Conservation (phyloP, 2,113 vertebrate species). For the Haplotaxodon microlepis region DNA sequence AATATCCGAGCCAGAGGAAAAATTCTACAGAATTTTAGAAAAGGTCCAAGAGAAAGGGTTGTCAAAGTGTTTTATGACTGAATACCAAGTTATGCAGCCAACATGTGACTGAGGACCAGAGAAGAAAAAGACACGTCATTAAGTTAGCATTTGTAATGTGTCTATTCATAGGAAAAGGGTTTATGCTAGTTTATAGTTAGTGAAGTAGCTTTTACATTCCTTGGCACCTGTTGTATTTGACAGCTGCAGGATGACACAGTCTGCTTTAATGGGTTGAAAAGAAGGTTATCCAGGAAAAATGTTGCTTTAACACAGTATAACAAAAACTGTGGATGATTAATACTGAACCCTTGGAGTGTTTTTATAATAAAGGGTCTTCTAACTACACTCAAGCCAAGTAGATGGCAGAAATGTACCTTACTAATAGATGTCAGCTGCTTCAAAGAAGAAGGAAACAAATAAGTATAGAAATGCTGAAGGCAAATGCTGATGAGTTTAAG, state of each 20-base stretch:
- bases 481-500: background rate
- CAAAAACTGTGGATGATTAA: background rate
- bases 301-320: background rate
- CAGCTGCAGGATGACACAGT: background rate
- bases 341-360: background rate
- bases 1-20: background rate
- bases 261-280: background rate
- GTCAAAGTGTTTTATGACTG: background rate
- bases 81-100: background rate
- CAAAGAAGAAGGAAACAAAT: background rate
- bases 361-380: background rate
- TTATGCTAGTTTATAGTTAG: background rate
- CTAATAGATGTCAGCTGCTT: background rate
- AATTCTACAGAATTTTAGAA: background rate
- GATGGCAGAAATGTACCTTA: background rate
- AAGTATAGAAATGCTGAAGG: background rate
- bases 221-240: background rate
- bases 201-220: background rate
- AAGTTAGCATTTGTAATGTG: background rate
- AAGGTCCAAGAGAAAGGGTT: background rate
- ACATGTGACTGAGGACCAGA: background rate
- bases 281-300: background rate
- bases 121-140: background rate
- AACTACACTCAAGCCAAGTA: background rate
- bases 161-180: background rate